Base-by-base conservation (phyloP, 2,797 vertebrate genomes). In the Spinus pinus region DNA sequence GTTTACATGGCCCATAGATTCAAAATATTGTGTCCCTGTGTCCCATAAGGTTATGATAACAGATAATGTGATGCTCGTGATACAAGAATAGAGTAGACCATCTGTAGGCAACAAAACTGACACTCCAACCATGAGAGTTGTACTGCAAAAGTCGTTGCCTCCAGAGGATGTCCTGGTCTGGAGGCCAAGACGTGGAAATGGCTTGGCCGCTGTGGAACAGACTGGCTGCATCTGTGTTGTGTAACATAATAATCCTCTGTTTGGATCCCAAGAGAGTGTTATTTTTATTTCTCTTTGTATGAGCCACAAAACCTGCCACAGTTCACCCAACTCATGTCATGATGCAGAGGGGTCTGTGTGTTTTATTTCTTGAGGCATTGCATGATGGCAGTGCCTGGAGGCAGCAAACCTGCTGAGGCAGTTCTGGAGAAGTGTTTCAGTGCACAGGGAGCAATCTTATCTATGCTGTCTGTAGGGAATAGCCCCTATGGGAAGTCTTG, bases 51-150 rank as follows among this genome's bases (percentile, higher is more conserved):
- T 61, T 90, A 11, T 60, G 50, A 24, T 83, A 57, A 83, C 77
- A 74, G 27, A 30, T 57, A 33, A 57, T 39, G 50, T 21, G 31
- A 54, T 42, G 46, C 24, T 58, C 2, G 1, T 22, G 19, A 10
- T 33, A 33, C 30, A 49, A 19, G 53, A 41, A 19, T 12, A 28
- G 53, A 33, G 19, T 28, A 23, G 15, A 14, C 41, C 46, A 65
- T 56, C 69, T 78, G 30, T 56, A 74, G 65, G 53, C 50, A 60
- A 37, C 42, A 86, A 84, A 86, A 6, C 2, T 58, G 39, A 22
- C 0, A 0, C n/a, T 64, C 7, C 4, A 66, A 21, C 56, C 31
- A 2, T 51, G 67, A n/a, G 21, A 16, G 24, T 75, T 61, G 18
- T 4, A 12, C 14, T 47, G 39, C n/a, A 20, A 41, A 30, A 88